These are phyloP conservation scores for Prionace glauca DNA, from an alignment of 2,797 vertebrate species.

Conservation along the genomic window DNA sequence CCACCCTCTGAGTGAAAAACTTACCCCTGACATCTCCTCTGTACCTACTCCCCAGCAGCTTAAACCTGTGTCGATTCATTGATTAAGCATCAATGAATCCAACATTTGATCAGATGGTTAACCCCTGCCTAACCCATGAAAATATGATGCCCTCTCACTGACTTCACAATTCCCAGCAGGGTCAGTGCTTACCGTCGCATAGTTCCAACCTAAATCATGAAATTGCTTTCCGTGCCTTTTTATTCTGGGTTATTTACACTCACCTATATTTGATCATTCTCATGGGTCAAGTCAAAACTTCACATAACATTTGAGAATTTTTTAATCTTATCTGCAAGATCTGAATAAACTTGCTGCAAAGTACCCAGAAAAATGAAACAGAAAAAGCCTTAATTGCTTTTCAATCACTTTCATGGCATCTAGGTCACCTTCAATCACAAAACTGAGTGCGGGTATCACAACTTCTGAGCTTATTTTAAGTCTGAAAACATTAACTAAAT, in stretches of 20 bases:
- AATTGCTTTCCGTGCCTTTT: background rate
- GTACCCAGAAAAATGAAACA: background rate
- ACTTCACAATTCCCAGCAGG: background rate
- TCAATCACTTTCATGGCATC: background rate
- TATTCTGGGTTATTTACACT: background rate
- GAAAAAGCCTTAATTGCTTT: background rate
- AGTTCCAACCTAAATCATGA: background rate
- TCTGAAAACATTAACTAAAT: background rate
- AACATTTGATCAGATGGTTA: background rate
- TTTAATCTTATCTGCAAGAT: background rate
- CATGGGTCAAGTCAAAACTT: background rate
- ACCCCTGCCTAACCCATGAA: background rate
- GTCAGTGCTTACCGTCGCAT: too few relatives aligned
- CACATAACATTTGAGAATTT: background rate
- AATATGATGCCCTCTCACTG: background rate
- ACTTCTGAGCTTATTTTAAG: background rate
- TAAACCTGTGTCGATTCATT: too few relatives aligned
- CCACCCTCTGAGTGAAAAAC: too few relatives aligned
- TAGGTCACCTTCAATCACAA: background rate
- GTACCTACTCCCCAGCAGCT: too few relatives aligned
- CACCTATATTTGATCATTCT: background rate
- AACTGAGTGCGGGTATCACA: background rate
- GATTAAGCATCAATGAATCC: too few relatives aligned
- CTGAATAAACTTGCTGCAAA: background rate
- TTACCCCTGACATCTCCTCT: too few relatives aligned